Evolutionary conservation across 2,797 vertebrate genomes (phyloP).

Genomic region (Pangasius larnaudii): DNA sequence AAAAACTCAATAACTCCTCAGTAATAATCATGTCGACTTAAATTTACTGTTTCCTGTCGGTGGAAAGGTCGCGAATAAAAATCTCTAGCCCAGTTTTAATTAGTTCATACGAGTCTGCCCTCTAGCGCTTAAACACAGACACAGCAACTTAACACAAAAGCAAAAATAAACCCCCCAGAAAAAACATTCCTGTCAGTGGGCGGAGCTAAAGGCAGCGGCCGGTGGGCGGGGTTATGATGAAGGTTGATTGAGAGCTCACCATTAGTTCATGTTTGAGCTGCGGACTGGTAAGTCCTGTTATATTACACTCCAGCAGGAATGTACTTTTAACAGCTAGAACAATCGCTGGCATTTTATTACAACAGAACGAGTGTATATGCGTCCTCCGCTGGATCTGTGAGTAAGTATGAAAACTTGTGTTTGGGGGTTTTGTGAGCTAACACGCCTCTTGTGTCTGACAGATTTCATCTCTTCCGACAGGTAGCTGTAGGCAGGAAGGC

Average conservation of each 20-base stretch:
- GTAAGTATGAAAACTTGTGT: conserved; percentile 44
- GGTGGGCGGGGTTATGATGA: conserved; percentile 32
- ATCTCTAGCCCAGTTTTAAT: background rate
- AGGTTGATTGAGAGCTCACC: conserved; percentile 63
- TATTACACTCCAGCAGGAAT: conserved; percentile 5
- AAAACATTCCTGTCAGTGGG: background rate
- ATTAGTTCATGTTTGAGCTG: background rate
- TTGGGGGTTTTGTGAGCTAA: background rate
- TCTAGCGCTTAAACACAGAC: conserved; percentile 7
- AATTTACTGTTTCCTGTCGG: background rate
- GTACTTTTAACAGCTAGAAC: background rate
- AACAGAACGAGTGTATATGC: background rate
- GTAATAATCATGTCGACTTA: background rate
- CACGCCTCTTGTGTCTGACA: conserved; percentile 29
- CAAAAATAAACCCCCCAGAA: background rate
- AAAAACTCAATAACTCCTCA: background rate
- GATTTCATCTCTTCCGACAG: conserved; percentile 42
- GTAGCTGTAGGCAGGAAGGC: conserved; percentile 24
- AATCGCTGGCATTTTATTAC: background rate
- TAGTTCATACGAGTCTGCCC: conserved; percentile 16
- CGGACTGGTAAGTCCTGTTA: background rate
- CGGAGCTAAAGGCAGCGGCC: conserved; percentile 25
- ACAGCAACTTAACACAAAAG: background rate
- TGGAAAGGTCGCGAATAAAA: background rate
- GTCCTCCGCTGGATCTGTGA: background rate